Conservation (phyloP, 2,797 vertebrate species). For the Choloepus didactylus region DNA sequence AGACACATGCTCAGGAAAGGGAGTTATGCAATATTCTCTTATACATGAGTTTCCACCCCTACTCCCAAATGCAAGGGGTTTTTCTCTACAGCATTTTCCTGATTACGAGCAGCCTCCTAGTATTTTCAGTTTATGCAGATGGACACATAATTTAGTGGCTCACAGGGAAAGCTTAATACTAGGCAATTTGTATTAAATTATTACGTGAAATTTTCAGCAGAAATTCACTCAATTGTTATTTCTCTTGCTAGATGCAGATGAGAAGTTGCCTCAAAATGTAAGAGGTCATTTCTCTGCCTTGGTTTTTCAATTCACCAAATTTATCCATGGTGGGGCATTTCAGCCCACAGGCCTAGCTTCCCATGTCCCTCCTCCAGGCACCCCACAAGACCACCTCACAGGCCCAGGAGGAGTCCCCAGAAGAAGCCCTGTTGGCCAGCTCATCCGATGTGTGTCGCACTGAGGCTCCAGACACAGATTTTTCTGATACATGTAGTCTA, state of each 20-base stretch:
- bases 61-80: background rate
- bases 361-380: background rate
- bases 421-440: background rate
- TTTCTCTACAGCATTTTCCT: background rate
- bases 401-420: background rate
- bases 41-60: background rate
- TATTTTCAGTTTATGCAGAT: background rate
- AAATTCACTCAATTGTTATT: background rate
- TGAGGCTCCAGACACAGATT: background rate
- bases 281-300: background rate
- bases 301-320: background rate
- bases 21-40: background rate
- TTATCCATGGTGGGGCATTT: background rate
- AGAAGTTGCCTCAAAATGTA: background rate
- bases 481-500: background rate
- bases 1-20: background rate
- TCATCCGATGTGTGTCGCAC: background rate
- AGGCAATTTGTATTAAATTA: background rate
- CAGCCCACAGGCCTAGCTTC: background rate
- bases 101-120: background rate
- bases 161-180: background rate
- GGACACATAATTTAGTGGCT: background rate
- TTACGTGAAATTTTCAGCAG: background rate
- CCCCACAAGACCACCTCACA: background rate
- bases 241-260: background rate